Evolutionary conservation across 2,113 vertebrate species (phyloP).

Genomic region (Pachycephala philippinensis): DNA sequence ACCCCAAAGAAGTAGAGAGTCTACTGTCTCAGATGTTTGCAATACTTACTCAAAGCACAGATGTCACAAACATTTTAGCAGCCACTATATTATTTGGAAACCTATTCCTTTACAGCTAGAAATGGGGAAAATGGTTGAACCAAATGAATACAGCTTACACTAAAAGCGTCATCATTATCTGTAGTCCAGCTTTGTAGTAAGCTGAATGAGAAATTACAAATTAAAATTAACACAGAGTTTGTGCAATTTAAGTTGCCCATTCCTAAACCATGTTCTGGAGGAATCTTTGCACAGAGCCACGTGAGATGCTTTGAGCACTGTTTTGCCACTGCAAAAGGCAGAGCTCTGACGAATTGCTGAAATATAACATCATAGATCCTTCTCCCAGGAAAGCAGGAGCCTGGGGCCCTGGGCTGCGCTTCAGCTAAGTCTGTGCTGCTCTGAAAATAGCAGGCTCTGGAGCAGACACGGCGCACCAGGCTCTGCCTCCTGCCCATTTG

Average conservation of each 20-base stretch:
- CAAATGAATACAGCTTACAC: not conserved
- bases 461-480: rapidly evolving
- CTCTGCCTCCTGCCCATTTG: not conserved
- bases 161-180: not conserved
- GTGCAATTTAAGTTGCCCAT: not conserved
- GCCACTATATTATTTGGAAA: not conserved
- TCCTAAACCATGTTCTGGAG: not conserved
- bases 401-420: not conserved
- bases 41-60: not conserved
- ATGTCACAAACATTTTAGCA: not conserved
- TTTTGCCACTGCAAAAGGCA: not conserved
- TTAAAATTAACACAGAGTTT: not conserved
- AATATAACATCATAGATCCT: not conserved
- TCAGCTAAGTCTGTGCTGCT: not conserved
- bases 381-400: not conserved
- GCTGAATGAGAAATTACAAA: not conserved
- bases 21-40: not conserved
- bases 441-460: not conserved
- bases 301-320: not conserved
- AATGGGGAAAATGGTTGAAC: not conserved
- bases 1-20: not conserved
- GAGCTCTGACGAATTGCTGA: not conserved
- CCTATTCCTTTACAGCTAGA: not conserved
- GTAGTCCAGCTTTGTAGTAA: not conserved
- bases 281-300: not conserved